Conservation (phyloP, 2,888 invertebrate species). For the Acanthococcus lagerstroemiae region DNA sequence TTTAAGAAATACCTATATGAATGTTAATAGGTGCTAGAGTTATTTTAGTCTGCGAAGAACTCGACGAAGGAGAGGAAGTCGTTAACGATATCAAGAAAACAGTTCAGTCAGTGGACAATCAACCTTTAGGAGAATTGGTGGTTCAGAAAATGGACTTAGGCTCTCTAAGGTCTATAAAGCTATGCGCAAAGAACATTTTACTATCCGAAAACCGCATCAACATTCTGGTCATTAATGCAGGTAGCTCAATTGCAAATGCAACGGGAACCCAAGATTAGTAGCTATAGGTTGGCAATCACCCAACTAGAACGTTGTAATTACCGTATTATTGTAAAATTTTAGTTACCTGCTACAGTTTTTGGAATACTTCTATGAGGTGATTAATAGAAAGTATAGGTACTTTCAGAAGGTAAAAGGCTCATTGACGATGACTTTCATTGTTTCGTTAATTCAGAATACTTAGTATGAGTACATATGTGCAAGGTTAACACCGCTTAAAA, state of each 20-base stretch:
- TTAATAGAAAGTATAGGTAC: too few species aligned
- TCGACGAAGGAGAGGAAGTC: constrained; percentile 42
- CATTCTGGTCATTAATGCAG: constrained; percentile 41
- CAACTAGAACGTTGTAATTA: too few species aligned
- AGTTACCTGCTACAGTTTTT: too few species aligned
- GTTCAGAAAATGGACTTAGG: constrained; percentile 44
- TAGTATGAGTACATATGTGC: too few species aligned
- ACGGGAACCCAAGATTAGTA: neutral
- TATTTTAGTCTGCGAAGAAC: constrained; percentile 46
- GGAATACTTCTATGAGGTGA: too few species aligned
- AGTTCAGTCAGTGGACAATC: constrained; percentile 12
- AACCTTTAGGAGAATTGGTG: constrained; percentile 42
- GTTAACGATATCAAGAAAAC: constrained; percentile 37
- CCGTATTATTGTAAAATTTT: too few species aligned
- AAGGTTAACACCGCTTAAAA: too few species aligned
- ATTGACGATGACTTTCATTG: too few species aligned
- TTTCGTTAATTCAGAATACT: too few species aligned
- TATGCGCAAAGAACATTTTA: constrained; percentile 42
- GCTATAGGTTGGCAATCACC: too few species aligned
- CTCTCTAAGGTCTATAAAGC: constrained; percentile 42
- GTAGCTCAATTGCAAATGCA: constrained; percentile 32
- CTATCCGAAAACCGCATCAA: constrained; percentile 38
- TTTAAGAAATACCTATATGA: too few species aligned
- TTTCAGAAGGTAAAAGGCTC: too few species aligned
- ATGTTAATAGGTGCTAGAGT: constrained; percentile 42